These are phyloP conservation scores for Oryzias javanicus DNA, from an alignment of 2,113 vertebrate species.

Conservation along the genomic window DNA sequence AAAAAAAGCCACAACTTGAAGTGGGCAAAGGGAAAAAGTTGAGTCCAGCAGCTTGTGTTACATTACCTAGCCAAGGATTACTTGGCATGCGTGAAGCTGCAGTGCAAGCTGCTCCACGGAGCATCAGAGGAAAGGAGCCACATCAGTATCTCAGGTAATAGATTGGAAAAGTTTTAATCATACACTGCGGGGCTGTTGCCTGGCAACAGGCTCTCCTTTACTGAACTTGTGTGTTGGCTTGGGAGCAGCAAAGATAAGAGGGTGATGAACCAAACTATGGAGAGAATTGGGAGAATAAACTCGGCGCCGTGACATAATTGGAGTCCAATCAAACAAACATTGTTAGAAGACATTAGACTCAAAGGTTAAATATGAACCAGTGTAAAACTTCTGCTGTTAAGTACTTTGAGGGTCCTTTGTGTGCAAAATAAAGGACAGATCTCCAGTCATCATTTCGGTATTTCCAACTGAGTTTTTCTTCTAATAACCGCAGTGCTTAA, in stretches of 20 bases:
- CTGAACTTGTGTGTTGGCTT: slow-evolving; percentile 56
- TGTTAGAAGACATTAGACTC: neutral
- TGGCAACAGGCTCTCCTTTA: slow-evolving; percentile 67
- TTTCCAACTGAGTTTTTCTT: slow-evolving; percentile 5
- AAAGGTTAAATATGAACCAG: neutral
- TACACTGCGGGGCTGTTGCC: slow-evolving; percentile 66
- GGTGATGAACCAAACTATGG: slow-evolving; percentile 39
- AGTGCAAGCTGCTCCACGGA: slow-evolving; percentile 46
- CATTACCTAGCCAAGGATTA: slow-evolving; percentile 54
- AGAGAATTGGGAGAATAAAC: slow-evolving; percentile 11
- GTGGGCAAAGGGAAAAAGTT: slow-evolving; percentile 26
- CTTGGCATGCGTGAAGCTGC: slow-evolving; percentile 41
- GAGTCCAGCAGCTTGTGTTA: slow-evolving; percentile 40
- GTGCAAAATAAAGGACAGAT: slow-evolving; percentile 2
- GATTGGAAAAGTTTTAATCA: slow-evolving; percentile 78
- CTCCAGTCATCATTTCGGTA: slow-evolving; percentile 17
- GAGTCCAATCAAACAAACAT: slow-evolving; percentile 6
- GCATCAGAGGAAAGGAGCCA: slow-evolving; percentile 58
- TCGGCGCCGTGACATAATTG: slow-evolving; percentile 14
- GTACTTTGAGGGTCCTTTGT: neutral
- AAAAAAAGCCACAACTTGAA: slow-evolving; percentile 11
- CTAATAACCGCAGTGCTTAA: neutral
- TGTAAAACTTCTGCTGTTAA: neutral
- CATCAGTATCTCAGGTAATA: slow-evolving; percentile 70
- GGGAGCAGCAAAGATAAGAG: slow-evolving; percentile 55